Evolutionary conservation across 2,888 invertebrate genomes (phyloP).

Genomic region (Alitta virens): DNA sequence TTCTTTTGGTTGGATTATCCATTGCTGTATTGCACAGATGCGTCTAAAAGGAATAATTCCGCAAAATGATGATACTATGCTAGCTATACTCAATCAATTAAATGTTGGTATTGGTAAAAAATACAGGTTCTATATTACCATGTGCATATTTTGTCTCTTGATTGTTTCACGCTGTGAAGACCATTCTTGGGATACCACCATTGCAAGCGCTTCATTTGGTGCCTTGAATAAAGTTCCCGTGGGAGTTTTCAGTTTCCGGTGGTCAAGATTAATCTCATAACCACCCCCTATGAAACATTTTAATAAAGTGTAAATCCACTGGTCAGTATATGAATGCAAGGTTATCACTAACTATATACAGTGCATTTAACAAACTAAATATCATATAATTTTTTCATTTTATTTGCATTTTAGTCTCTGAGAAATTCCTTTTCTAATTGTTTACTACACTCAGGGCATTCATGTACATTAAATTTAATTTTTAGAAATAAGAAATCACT

Average conservation of each 20-base stretch:
- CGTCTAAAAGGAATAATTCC: slow-evolving; percentile 63
- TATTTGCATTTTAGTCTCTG: too few relatives aligned
- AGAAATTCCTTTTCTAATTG: too few relatives aligned
- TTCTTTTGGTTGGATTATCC: slow-evolving; percentile 86
- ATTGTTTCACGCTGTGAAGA: slow-evolving; percentile 79
- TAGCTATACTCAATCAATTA: background rate
- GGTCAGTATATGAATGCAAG: too few relatives aligned
- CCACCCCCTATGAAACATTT: too few relatives aligned
- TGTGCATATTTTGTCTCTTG: slow-evolving; percentile 79
- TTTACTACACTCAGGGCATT: too few relatives aligned
- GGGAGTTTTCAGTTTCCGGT: slow-evolving; percentile 86
- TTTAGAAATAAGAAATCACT: background rate
- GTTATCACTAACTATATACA: too few relatives aligned
- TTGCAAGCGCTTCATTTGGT: slow-evolving; percentile 81
- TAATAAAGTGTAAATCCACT: too few relatives aligned
- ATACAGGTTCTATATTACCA: slow-evolving; percentile 64
- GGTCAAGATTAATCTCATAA: slow-evolving; percentile 81
- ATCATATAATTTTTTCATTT: too few relatives aligned
- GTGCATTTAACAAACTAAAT: too few relatives aligned
- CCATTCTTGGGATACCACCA: slow-evolving; percentile 94
- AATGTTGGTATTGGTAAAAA: background rate
- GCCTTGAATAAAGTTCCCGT: slow-evolving; percentile 75
- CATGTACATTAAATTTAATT: background rate
- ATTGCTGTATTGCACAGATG: slow-evolving; percentile 84
- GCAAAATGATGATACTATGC: background rate